Conservation (phyloP, 2,113 vertebrate species). For the Chroicocephalus ridibundus region DNA sequence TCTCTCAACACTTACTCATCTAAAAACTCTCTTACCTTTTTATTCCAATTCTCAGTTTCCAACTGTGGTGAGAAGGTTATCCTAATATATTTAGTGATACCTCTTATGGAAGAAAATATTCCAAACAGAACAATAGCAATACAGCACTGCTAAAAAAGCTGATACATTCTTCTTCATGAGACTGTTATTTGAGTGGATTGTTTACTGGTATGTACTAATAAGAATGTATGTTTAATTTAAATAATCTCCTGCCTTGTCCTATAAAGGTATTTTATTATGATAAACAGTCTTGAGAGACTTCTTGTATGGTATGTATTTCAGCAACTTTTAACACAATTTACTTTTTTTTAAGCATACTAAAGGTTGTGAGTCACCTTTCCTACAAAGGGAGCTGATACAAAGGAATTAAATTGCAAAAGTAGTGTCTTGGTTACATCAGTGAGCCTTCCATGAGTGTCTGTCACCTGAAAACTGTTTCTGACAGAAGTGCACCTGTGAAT, state of each 20-base stretch:
- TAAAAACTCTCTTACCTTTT: neutral
- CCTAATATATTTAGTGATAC: neutral
- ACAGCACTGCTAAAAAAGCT: neutral
- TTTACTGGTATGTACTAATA: neutral
- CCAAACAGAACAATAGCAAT: neutral
- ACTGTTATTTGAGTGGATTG: neutral
- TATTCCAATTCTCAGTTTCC: neutral
- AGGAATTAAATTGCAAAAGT: neutral
- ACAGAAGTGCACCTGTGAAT: no score
- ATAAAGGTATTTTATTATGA: neutral
- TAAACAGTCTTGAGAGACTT: neutral
- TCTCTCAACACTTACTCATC: neutral
- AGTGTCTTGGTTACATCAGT: neutral
- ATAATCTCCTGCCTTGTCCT: neutral
- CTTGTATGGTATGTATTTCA: neutral
- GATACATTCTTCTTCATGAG: neutral
- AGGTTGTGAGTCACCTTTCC: neutral
- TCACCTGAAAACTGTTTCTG: neutral
- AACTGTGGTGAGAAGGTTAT: neutral
- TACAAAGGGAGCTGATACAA: neutral
- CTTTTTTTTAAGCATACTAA: neutral
- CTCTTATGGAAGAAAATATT: neutral
- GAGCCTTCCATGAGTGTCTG: neutral
- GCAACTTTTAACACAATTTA: neutral
- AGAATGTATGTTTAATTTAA: neutral